Evolutionary conservation across 2,888 invertebrate species (phyloP).

Genomic region (Trachelus troglodyta): DNA sequence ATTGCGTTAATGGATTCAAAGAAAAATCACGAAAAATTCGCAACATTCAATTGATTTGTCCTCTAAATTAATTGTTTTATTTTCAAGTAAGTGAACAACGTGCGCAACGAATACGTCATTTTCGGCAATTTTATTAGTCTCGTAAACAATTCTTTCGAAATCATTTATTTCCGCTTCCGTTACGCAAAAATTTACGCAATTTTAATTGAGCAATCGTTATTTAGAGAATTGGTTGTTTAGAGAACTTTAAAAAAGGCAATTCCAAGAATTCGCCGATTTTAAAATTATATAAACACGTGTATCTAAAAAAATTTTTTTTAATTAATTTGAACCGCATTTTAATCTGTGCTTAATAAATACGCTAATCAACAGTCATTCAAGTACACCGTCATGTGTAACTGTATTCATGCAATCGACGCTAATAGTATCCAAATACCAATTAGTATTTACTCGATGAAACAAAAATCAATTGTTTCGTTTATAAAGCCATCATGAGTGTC

Average conservation of each 20-base stretch:
- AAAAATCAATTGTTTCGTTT: neutral
- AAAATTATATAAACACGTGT: neutral
- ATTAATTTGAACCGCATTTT: neutral
- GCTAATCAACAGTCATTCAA: neutral
- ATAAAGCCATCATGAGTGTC: neutral
- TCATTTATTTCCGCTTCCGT: neutral
- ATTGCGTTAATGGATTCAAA: neutral
- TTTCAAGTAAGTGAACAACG: no score
- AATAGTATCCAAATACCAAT: neutral
- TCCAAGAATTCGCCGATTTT: neutral
- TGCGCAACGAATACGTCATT: neutral
- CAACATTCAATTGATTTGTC: neutral
- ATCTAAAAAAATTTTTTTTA: no score
- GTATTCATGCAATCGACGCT: neutral
- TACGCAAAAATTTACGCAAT: no score
- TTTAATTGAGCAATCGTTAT: neutral
- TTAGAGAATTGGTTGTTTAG: neutral
- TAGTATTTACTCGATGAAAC: neutral
- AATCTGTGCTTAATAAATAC: neutral
- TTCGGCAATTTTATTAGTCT: neutral
- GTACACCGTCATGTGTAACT: neutral
- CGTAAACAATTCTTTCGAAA: neutral
- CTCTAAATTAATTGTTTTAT: neutral
- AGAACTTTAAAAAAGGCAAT: neutral
- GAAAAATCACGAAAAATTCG: neutral